These are phyloP conservation scores for Caenorhabditis sp. DNA, from an alignment of 2,888 invertebrate genomes.

Conservation along the genomic window DNA sequence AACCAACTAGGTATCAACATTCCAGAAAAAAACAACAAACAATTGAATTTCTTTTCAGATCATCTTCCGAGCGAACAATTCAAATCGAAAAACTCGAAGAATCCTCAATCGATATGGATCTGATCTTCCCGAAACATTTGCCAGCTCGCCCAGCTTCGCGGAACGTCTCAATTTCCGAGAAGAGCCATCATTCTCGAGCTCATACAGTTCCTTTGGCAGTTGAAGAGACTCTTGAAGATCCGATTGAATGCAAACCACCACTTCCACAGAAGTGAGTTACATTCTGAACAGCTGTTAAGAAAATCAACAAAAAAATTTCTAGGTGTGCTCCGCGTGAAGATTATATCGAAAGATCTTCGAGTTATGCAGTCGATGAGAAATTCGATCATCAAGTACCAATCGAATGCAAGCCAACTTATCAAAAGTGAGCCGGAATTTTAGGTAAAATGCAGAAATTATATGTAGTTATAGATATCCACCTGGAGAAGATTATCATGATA, in stretches of 20 bases:
- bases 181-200: neutral
- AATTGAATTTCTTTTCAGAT: neutral
- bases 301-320: too few species aligned
- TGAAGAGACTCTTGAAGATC: neutral
- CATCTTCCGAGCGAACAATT: neutral
- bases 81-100: slow-evolving; percentile 1
- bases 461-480: neutral
- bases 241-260: neutral
- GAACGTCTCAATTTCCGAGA: too few species aligned
- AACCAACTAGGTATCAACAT: neutral
- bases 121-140: neutral
- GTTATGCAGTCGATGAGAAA: neutral
- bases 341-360: neutral
- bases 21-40: neutral
- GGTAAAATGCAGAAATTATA: too few species aligned
- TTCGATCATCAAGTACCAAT: neutral
- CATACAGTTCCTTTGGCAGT: neutral
- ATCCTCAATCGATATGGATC: slow-evolving; percentile 3
- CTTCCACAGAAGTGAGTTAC: neutral
- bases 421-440: too few species aligned
- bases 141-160: neutral
- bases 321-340: neutral
- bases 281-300: too few species aligned
- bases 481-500: neutral
- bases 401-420: neutral